Evolutionary conservation across 1,140 invertebrate genomes (phyloP), one percentile per base, ranked within the genome.

Genomic region (Lordiphosa mommai): DNA sequence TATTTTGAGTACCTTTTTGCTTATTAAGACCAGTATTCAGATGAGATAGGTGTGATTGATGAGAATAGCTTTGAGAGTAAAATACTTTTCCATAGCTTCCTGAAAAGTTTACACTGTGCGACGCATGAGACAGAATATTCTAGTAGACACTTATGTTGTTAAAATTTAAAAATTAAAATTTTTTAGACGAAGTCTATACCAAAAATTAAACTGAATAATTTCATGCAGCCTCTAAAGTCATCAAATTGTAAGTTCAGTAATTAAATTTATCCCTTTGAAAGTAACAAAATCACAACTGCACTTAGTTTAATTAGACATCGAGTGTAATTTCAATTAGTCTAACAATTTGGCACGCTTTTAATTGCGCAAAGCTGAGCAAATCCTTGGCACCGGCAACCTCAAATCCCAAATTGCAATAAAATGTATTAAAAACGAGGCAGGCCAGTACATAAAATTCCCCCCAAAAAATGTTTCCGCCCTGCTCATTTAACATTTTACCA

Each of bases 351-450:
- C 72, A 76, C 55, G 56, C 63, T 68, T 68, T 82, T 82, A 84
- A 84, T 84, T 84, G 77, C 68, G 13, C n/a, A 50, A 60, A 64
- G 33, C 57, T 38, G 36, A 34, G 40, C 48, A 63, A 65, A 61
- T 76, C 60, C 52, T 37, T 43, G 63, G 55, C 61, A 64, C 43
- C 23, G 33, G 34, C 59, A 5, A 10, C 43, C 36, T 40, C 3
- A 61, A 56, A 49, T 50, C 61, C 74, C 68, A 50, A 63, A 77
- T 50, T 72, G 77, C 68, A 77, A 68, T 85, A 85, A 84, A 84
- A 76, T 84, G 77, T 77, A 84, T 84, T 84, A 84, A 84, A 84
- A 84, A 77, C 60, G 68, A 61, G 63, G n/a, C 63, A 33, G 51
- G 32, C 38, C n/a, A 41, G 47, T 51, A 43, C 44, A 74, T 70